Evolutionary conservation across 2,888 invertebrate genomes (phyloP).

Genomic region (Monopis laevigella): DNA sequence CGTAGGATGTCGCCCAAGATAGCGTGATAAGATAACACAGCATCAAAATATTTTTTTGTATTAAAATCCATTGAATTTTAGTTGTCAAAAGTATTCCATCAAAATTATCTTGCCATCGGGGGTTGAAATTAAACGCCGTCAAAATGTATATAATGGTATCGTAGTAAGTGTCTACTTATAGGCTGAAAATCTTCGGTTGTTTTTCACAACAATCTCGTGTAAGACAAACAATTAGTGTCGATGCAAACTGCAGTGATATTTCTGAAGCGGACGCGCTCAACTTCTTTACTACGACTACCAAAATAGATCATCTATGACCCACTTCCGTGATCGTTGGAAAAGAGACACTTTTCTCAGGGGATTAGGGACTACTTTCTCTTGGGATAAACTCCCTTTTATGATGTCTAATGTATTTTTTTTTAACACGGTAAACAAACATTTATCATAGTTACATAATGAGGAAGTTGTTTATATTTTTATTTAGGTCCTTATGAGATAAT

Average conservation of each 20-base stretch:
- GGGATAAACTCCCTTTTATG: not conserved
- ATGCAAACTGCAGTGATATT: slow-evolving; percentile 48
- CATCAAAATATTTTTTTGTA: too few relatives aligned
- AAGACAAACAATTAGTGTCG: slow-evolving; percentile 18
- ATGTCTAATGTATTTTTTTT: slow-evolving; percentile 9
- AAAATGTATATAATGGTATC: too few relatives aligned
- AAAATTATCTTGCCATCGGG: too few relatives aligned
- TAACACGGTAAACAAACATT: slow-evolving; percentile 10
- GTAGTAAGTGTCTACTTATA: not conserved
- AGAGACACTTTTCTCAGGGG: not conserved
- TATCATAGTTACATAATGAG: slow-evolving; percentile 9
- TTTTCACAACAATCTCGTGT: slow-evolving; percentile 25
- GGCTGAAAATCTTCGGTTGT: not conserved
- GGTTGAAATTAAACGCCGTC: too few relatives aligned
- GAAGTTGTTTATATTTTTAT: too few relatives aligned
- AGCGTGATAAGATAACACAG: too few relatives aligned
- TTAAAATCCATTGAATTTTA: too few relatives aligned
- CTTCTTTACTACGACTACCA: slow-evolving; percentile 17
- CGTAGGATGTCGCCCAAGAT: too few relatives aligned
- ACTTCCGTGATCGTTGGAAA: slow-evolving; percentile 29
- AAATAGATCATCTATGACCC: slow-evolving; percentile 56
- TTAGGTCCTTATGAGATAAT: too few relatives aligned
- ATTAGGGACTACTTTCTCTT: slow-evolving; percentile 3
- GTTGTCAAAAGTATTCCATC: too few relatives aligned
- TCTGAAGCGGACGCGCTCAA: slow-evolving; percentile 7